Base-by-base conservation (phyloP, 2,113 vertebrate genomes). In the Paedocypris sp. region DNA sequence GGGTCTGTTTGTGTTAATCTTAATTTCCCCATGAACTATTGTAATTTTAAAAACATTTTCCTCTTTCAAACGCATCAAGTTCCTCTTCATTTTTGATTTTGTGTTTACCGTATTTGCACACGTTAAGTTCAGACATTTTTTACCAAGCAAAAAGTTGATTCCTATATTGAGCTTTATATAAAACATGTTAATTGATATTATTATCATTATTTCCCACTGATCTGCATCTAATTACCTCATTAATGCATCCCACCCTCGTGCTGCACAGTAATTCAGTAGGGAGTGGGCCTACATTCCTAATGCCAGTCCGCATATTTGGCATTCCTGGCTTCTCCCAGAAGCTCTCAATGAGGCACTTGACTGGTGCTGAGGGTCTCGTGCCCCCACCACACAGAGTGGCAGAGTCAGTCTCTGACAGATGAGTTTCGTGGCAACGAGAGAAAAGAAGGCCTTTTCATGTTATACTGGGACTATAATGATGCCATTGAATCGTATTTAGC, bases 261-360 rank as follows among this genome's bases (percentile, higher is more conserved):
- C 38, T 62, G 51, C 47, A 53, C 38, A 60, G 43, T 61, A 58
- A 50, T 46, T 49, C 33, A 51, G 52, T 15, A 52, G 35, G 64
- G 64, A 71, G 60, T 63, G 42, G 60, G 65, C 35, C 49, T 31
- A 31, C 64, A 71, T 71, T 71, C 66, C 62, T 62, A 20, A 67
- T 60, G 64, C 53, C 36, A 58, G 33, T 56, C 36, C 52, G 41
- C 65, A 68, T 72, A 61, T 60, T 68, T 72, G 70, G 45, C 62
- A 72, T 72, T 72, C 70, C 49, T 58, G 15, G 45, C 61, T 45
- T 64, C 54, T 64, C 50, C 54, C 39, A 60, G 61, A 22, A 32
- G 29, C 56, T 68, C 48, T 72, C 60, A 68, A 72, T 72, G 65
- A 67, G 61, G 43, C 47, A 36, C 62, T 72, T 72, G 66, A 72